Percentiles rank a stretch among this genome's conserved stretches.
Evolutionary conservation across 2,797 vertebrate species (phyloP).

Genomic region (Rhabdophis nuchalis): DNA sequence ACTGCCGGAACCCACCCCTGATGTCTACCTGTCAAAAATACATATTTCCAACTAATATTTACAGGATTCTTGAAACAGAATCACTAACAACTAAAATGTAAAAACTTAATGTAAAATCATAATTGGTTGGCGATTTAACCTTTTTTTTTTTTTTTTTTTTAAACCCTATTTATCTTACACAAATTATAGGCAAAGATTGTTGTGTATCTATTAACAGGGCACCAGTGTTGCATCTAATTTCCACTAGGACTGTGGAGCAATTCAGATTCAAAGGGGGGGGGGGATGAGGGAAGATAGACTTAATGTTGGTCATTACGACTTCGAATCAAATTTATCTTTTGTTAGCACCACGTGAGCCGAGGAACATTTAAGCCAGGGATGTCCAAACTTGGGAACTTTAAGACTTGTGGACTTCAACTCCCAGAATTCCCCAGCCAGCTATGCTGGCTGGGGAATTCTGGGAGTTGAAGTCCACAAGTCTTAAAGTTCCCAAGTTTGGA

Average conservation of each 20-base stretch:
- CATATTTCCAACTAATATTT: background rate
- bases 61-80: constrained; percentile 3
- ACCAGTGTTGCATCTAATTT: background rate
- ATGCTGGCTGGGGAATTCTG: too few species aligned
- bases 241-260: background rate
- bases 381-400: too few species aligned
- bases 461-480: too few species aligned
- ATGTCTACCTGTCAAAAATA: constrained; percentile 25
- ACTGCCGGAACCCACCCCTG: too few species aligned
- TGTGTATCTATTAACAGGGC: background rate
- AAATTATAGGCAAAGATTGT: background rate
- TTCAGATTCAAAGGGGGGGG: background rate
- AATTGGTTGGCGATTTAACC: constrained; percentile 9
- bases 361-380: background rate
- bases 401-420: too few species aligned
- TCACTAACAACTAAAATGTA: constrained; percentile 39
- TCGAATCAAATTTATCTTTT: background rate
- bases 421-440: too few species aligned
- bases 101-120: constrained; percentile 1
- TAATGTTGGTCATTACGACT: background rate
- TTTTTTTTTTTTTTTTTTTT: too few species aligned
- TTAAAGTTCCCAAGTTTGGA: too few species aligned
- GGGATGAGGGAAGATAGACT: background rate
- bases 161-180: background rate
- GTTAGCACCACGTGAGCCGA: background rate